These are phyloP conservation scores for Tridacna crocea DNA, from an alignment of 2,888 invertebrate genomes.

Conservation along the genomic window DNA sequence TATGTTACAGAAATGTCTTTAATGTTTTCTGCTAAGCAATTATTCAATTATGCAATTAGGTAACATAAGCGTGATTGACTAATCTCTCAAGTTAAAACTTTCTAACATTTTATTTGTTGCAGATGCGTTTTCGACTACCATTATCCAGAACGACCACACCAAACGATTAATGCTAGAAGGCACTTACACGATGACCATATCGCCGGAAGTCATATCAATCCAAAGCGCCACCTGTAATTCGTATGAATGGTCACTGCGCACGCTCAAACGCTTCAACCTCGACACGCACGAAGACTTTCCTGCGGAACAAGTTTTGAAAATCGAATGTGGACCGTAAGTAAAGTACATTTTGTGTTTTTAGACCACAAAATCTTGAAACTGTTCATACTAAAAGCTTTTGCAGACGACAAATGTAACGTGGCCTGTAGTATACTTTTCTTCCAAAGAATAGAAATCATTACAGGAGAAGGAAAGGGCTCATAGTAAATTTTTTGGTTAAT, in stretches of 20 bases:
- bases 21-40: too few species aligned
- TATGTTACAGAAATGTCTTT: too few species aligned
- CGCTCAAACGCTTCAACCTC: slow-evolving; percentile 71
- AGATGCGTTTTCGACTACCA: slow-evolving; percentile 66
- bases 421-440: too few species aligned
- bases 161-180: slow-evolving; percentile 62
- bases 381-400: too few species aligned
- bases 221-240: slow-evolving; percentile 52
- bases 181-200: slow-evolving; percentile 63
- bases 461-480: too few species aligned
- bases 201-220: slow-evolving; percentile 68
- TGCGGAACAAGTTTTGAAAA: slow-evolving; percentile 60
- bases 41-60: too few species aligned
- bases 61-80: too few species aligned
- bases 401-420: too few species aligned
- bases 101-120: slow-evolving; percentile 31
- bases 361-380: too few species aligned
- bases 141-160: slow-evolving; percentile 67
- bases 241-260: slow-evolving; percentile 71
- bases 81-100: too few species aligned
- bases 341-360: not conserved
- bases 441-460: too few species aligned
- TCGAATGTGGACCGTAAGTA: slow-evolving; percentile 78
- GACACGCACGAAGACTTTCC: slow-evolving; percentile 61
- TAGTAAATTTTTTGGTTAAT: too few species aligned